Percentiles rank a stretch among this genome's conserved stretches.
These are phyloP conservation scores for Bos indicus DNA, from an alignment of 2,113 vertebrate genomes.

Conservation along the genomic window DNA sequence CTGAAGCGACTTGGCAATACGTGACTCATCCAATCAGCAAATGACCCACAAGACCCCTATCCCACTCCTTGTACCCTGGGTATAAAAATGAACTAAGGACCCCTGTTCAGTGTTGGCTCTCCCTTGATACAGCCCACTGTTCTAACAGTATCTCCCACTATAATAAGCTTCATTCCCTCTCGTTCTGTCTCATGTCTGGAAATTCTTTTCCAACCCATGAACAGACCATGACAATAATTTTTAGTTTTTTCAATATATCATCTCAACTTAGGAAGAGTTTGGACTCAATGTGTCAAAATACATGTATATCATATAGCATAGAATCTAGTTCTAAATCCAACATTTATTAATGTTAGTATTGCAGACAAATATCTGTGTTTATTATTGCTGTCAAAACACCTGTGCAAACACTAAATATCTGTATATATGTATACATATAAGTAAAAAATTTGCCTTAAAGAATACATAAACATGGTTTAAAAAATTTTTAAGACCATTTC, in stretches of 20 bases:
- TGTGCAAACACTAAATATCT: background rate
- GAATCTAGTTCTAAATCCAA: background rate
- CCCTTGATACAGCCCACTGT: background rate
- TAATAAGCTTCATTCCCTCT: background rate
- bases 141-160: background rate
- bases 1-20: no score
- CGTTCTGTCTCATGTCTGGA: background rate
- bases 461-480: background rate
- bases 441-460: background rate
- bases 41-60: background rate
- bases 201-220: background rate
- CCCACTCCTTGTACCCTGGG: rapidly evolving
- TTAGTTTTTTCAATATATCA: background rate
- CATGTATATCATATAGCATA: background rate
- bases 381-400: background rate
- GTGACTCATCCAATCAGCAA: background rate
- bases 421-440: background rate
- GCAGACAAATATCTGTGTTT: background rate
- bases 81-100: background rate
- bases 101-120: background rate
- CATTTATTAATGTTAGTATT: background rate
- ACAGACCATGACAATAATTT: background rate
- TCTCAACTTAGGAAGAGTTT: background rate
- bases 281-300: background rate
- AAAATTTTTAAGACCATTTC: background rate